Evolutionary conservation across 2,797 vertebrate species (phyloP).

Genomic region (Scarus forsteni): DNA sequence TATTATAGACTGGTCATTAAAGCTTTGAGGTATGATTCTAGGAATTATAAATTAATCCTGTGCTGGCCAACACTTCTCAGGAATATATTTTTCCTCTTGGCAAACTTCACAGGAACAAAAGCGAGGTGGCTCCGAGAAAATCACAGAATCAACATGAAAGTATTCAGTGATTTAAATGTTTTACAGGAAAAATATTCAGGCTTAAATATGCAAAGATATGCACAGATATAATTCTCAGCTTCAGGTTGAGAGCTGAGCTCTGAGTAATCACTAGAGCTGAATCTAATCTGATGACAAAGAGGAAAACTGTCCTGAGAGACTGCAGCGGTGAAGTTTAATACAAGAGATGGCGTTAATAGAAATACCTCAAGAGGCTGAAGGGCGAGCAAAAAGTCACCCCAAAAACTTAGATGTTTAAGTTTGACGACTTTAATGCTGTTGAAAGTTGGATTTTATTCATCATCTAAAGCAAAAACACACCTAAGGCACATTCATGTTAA

Average conservation of each 20-base stretch:
- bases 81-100: conserved; percentile 7
- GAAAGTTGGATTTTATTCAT: no score
- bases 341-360: neutral
- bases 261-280: conserved; percentile 58
- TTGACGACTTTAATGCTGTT: no score
- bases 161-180: conserved; percentile 58
- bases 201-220: conserved; percentile 72
- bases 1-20: neutral
- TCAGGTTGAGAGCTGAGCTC: conserved; percentile 48
- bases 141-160: conserved; percentile 40
- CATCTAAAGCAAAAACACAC: no score
- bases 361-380: conserved; percentile 29
- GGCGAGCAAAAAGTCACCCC: conserved; percentile 43
- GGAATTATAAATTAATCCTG: neutral
- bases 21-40: neutral
- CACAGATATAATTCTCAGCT: conserved; percentile 62
- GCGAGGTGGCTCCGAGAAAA: neutral
- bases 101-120: conserved; percentile 32
- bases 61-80: conserved; percentile 9
- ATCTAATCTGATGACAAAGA: conserved; percentile 50
- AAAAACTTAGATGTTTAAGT: neutral
- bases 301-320: conserved; percentile 35
- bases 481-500: no score
- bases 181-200: conserved; percentile 59
- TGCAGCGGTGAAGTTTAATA: neutral